phyloP scores from a whole-genome alignment of 2,113 vertebrate genomes.

The Misgurnus anguillicaudatus region DNA sequence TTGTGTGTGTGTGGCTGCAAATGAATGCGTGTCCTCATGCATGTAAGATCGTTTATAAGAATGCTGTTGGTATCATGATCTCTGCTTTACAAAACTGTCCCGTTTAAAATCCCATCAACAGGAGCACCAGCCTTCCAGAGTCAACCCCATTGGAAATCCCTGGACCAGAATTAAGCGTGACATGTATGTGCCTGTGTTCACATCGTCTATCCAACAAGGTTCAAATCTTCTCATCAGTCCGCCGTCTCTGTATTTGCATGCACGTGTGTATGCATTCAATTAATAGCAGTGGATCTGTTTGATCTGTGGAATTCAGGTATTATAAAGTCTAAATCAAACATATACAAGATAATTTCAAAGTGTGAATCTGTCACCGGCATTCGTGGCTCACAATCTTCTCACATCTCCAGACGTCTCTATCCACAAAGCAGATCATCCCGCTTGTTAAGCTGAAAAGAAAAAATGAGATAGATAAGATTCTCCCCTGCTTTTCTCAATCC shows the following conservation, averaged over 20 bases:
- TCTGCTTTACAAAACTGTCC: conserved; percentile 45
- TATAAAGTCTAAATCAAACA: conserved; percentile 41
- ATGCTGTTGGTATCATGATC: conserved; percentile 53
- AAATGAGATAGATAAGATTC: conserved; percentile 17
- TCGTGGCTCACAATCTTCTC: conserved; percentile 11
- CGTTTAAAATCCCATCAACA: conserved; percentile 53
- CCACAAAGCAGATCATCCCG: conserved; percentile 45
- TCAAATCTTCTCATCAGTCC: conserved; percentile 22
- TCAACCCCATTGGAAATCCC: conserved; percentile 48
- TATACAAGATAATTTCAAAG: conserved; percentile 30
- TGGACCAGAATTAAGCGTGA: conserved; percentile 53
- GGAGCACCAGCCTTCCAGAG: conserved; percentile 46
- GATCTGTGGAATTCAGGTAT: conserved; percentile 3
- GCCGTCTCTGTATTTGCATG: conserved; percentile 16
- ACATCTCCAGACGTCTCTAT: conserved; percentile 39
- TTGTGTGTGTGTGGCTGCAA: conserved; percentile 41
- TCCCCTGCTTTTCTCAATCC: conserved; percentile 22
- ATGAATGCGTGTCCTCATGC: conserved; percentile 60
- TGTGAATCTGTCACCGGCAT: conserved; percentile 4
- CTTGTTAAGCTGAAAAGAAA: conserved; percentile 39
- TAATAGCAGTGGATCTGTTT: conserved; percentile 10
- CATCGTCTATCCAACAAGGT: conserved; percentile 44
- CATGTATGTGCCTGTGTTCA: conserved; percentile 55
- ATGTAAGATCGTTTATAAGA: conserved; percentile 55
- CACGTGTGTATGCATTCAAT: conserved; percentile 14